phyloP scores from a whole-genome alignment of 2,888 invertebrate species.

The Cephus nigrinus region DNA sequence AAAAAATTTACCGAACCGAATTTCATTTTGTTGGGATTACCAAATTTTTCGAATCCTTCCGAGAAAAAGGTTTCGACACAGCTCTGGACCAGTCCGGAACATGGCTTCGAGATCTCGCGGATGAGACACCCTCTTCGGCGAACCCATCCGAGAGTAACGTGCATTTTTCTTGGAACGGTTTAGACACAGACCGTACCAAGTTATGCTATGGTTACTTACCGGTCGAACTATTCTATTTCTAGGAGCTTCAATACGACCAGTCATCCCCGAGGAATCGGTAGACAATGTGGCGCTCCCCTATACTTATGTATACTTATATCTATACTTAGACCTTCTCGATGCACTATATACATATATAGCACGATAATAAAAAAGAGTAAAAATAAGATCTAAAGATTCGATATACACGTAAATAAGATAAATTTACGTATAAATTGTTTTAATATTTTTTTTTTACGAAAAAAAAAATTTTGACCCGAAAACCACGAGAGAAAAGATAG shows the following conservation, averaged over 20 bases:
- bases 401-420: background rate
- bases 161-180: slow-evolving; percentile 50
- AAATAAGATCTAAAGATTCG: background rate
- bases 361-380: background rate
- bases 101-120: background rate
- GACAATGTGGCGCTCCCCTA: slow-evolving; percentile 58
- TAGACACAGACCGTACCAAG: slow-evolving; percentile 51
- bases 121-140: background rate
- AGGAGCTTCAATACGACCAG: slow-evolving; percentile 40
- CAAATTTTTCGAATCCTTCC: background rate
- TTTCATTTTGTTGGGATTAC: background rate
- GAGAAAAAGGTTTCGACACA: background rate
- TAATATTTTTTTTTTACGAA: background rate
- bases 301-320: background rate
- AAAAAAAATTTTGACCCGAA: background rate
- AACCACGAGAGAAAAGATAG: background rate
- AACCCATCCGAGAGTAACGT: slow-evolving; percentile 3
- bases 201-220: slow-evolving; percentile 55
- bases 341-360: background rate
- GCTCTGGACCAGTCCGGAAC: background rate
- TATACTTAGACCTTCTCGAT: background rate
- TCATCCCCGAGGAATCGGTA: slow-evolving; percentile 62
- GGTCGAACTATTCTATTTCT: slow-evolving; percentile 13
- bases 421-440: background rate
- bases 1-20: background rate